These are phyloP conservation scores for Heliconius charithonia DNA, from an alignment of 2,888 invertebrate genomes.

Conservation along the genomic window DNA sequence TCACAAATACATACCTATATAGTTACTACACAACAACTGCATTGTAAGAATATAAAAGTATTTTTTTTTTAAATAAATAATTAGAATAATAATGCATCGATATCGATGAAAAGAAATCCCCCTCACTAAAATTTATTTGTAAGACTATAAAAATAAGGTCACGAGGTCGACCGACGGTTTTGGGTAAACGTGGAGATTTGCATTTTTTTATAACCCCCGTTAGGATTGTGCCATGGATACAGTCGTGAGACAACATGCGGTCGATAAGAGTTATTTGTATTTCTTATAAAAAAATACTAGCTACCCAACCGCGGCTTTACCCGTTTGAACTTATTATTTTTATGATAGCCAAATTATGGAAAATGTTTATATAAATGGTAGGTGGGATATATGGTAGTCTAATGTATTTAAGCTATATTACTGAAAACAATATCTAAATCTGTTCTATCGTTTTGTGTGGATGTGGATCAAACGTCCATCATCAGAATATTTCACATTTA, in stretches of 20 bases:
- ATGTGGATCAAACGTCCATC: no score
- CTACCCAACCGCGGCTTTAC: background rate
- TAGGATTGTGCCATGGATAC: constrained; percentile 25
- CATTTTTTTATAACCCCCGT: constrained; percentile 43
- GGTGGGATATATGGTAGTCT: no score
- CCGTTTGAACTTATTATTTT: background rate
- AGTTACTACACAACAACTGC: background rate
- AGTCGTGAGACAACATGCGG: constrained; percentile 12
- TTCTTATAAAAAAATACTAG: background rate
- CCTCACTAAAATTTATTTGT: constrained; percentile 48
- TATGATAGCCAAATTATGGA: background rate
- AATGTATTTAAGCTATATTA: background rate
- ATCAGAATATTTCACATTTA: no score
- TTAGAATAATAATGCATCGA: constrained; percentile 21
- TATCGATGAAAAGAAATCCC: constrained; percentile 48
- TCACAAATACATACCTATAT: no score
- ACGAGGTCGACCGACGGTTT: constrained; percentile 63
- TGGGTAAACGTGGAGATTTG: constrained; percentile 53
- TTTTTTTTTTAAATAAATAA: background rate
- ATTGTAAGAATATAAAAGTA: no score
- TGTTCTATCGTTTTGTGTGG: no score
- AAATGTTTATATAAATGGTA: background rate
- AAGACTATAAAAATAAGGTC: constrained; percentile 69
- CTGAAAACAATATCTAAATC: background rate
- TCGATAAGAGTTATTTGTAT: constrained; percentile 10